Conservation (phyloP, 2,888 invertebrate species). For the Leucozona laternaria region DNA sequence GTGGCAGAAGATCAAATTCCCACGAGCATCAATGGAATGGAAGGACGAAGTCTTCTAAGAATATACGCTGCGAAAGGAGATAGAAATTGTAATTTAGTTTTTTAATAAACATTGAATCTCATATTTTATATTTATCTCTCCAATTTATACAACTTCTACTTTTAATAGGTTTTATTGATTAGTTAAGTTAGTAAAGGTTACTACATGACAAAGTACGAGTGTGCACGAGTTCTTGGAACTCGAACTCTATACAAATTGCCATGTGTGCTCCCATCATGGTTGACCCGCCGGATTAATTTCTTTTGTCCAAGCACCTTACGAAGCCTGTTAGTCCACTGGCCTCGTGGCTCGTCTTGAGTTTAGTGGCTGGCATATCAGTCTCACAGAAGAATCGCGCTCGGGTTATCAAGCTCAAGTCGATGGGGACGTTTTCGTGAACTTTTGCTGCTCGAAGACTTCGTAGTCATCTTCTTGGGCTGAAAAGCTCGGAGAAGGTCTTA, state of each 20-base stretch:
- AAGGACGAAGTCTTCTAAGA: constrained; percentile 5
- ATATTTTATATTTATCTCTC: background rate
- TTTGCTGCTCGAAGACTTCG: constrained; percentile 78
- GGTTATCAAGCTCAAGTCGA: constrained; percentile 96
- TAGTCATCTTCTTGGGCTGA: constrained; percentile 79
- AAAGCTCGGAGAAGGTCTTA: constrained; percentile 80
- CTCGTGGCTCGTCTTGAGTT: constrained; percentile 93
- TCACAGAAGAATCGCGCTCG: constrained; percentile 89
- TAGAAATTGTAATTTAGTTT: constrained; percentile 5
- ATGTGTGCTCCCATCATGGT: constrained; percentile 99
- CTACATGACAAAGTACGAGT: constrained; percentile 99
- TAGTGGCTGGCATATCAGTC: constrained; percentile 80
- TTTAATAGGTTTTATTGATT: too few species aligned
- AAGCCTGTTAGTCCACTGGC: constrained; percentile 95
- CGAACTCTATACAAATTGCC: constrained; percentile 98
- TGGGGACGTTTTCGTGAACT: constrained; percentile 85
- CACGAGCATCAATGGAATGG: constrained; percentile 16
- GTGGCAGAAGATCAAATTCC: constrained; percentile 42
- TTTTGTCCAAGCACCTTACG: constrained; percentile 91
- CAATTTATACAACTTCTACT: too few species aligned
- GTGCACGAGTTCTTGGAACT: constrained; percentile 96
- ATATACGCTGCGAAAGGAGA: constrained; percentile 47
- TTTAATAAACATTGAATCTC: constrained; percentile 16
- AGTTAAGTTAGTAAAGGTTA: too few species aligned
- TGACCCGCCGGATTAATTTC: constrained; percentile 86